Evolutionary conservation across 2,888 invertebrate genomes (phyloP).

Genomic region (Hirtodrosophila duncani): DNA sequence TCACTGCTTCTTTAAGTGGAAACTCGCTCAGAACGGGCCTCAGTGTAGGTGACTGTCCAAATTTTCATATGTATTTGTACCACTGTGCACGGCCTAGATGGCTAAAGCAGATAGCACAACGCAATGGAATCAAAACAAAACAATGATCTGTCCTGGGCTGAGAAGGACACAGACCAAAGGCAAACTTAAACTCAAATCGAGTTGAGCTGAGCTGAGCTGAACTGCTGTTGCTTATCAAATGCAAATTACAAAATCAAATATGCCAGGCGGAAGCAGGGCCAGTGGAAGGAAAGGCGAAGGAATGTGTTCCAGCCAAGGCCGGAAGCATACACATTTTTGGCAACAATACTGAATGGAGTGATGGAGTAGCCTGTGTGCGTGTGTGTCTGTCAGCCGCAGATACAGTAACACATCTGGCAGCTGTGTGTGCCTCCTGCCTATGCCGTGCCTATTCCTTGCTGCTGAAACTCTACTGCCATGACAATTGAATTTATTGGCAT

Average conservation of each 20-base stretch:
- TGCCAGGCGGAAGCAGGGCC: conserved; percentile 43
- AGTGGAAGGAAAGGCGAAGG: too few species aligned
- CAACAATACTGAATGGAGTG: background rate
- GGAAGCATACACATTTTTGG: conserved; percentile 4
- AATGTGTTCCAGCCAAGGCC: conserved; percentile 11
- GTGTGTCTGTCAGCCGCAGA: too few species aligned
- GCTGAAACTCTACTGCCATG: too few species aligned
- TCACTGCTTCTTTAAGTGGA: too few species aligned
- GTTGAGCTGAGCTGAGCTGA: background rate
- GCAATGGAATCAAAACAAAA: conserved; percentile 68
- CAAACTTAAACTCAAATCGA: conserved; percentile 14
- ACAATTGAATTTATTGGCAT: conserved; percentile 63
- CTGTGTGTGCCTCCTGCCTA: conserved; percentile 3
- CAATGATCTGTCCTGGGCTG: conserved; percentile 36
- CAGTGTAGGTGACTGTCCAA: background rate
- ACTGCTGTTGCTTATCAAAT: conserved; percentile 54
- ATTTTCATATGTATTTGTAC: too few species aligned
- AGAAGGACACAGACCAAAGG: conserved; percentile 41
- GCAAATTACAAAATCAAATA: conserved; percentile 66
- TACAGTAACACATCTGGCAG: conserved; percentile 21
- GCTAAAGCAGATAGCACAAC: conserved; percentile 48
- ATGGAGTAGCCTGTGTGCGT: too few species aligned
- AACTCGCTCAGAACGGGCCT: too few species aligned
- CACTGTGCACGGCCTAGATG: too few species aligned
- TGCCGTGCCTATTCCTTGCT: too few species aligned